Conservation (phyloP, 2,888 invertebrate species). For the Acanthopleura granulata region DNA sequence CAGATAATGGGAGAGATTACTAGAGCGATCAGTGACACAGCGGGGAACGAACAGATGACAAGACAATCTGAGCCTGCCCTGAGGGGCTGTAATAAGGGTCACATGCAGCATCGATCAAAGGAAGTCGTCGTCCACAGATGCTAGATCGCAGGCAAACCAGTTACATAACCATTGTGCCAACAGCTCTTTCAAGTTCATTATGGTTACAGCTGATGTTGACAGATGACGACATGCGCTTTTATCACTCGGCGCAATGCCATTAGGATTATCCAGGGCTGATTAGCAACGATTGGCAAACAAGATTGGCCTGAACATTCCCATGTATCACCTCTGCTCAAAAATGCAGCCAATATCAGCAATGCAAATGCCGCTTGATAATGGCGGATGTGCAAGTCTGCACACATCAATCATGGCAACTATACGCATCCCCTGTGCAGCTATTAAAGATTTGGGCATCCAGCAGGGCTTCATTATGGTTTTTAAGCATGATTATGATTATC, state of each 20-base stretch:
- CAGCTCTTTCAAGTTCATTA: conserved; percentile 6
- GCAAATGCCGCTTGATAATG: no score
- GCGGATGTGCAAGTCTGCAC: no score
- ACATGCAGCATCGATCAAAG: not conserved
- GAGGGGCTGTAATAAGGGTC: not conserved
- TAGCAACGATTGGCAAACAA: no score
- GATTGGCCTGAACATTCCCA: no score
- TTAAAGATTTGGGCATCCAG: no score
- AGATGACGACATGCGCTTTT: not conserved
- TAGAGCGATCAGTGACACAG: conserved; percentile 1
- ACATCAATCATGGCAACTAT: no score
- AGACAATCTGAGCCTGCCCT: not conserved
- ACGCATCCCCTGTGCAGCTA: no score
- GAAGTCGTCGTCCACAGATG: not conserved
- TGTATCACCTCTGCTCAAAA: no score
- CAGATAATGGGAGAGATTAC: not conserved
- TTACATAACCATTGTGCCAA: conserved; percentile 1
- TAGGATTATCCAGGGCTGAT: not conserved
- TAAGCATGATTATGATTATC: no score
- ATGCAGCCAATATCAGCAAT: no score
- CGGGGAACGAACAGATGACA: not conserved
- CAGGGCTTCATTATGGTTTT: no score
- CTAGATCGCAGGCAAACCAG: not conserved
- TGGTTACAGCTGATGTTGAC: not conserved
- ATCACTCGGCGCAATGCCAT: not conserved